Conservation (phyloP, 2,113 vertebrate species). For the Bagarius yarrelli region DNA sequence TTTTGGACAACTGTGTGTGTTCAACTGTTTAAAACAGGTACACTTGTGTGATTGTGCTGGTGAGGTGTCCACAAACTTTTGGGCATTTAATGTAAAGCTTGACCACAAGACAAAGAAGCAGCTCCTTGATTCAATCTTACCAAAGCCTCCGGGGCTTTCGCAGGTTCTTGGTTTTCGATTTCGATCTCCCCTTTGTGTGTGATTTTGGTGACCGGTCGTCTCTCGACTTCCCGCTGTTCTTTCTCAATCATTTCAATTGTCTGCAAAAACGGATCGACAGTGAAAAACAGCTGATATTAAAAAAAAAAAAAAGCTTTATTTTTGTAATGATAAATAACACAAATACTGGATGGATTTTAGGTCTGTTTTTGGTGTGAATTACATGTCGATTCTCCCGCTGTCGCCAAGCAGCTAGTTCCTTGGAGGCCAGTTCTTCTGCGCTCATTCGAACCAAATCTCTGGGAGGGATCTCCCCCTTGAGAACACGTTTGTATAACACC, state of each 20-base stretch:
- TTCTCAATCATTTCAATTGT: slow-evolving; percentile 99
- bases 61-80: neutral
- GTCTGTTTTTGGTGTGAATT: slow-evolving; percentile 61
- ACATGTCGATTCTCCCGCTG: slow-evolving; percentile 95
- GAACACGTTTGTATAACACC: slow-evolving; percentile 92
- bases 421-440: slow-evolving; percentile 95
- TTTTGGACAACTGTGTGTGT: too few relatives aligned
- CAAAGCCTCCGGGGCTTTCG: slow-evolving; percentile 84
- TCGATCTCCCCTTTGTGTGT: slow-evolving; percentile 99
- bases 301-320: neutral
- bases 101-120: neutral
- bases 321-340: neutral
- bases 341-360: neutral
- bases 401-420: slow-evolving; percentile 96
- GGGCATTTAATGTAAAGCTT: too few relatives aligned
- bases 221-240: slow-evolving; percentile 93
- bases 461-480: slow-evolving; percentile 93
- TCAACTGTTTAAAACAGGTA: too few relatives aligned
- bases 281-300: neutral
- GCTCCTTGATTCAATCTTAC: slow-evolving; percentile 58
- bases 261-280: slow-evolving; percentile 62
- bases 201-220: slow-evolving; percentile 95
- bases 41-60: too few relatives aligned
- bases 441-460: slow-evolving; percentile 93
- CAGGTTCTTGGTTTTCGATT: slow-evolving; percentile 92